Percentiles rank a stretch among this genome's conserved stretches.
Evolutionary conservation across 2,888 invertebrate genomes (phyloP).

Genomic region (Meiosimyza platycephala): DNA sequence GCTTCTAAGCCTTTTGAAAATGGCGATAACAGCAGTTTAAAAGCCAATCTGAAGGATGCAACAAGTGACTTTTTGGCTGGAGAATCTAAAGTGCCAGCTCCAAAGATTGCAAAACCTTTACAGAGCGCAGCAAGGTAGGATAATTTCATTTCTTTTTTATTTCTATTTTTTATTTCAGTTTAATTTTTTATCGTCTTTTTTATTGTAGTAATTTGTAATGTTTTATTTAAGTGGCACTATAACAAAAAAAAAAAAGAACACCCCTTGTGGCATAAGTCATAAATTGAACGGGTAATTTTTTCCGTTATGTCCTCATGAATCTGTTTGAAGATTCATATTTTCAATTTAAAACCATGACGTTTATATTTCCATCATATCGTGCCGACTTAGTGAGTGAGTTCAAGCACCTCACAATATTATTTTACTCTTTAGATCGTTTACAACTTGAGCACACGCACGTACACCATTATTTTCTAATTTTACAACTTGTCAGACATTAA

Average conservation of each 20-base stretch:
- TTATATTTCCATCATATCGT: background rate
- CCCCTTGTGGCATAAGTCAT: background rate
- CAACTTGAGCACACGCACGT: background rate
- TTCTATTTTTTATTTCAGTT: slow-evolving; percentile 23
- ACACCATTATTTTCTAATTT: slow-evolving; percentile 1
- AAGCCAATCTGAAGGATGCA: slow-evolving; percentile 59
- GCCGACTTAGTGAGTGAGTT: background rate
- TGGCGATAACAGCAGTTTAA: slow-evolving; percentile 48
- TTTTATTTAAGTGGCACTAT: background rate
- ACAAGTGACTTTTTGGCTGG: slow-evolving; percentile 61
- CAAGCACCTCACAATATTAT: slow-evolving; percentile 5
- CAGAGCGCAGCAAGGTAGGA: slow-evolving; percentile 49
- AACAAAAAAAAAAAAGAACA: background rate
- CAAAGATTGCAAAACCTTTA: slow-evolving; percentile 44
- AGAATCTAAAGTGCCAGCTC: slow-evolving; percentile 49
- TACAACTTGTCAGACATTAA: background rate
- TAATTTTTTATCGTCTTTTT: slow-evolving; percentile 4
- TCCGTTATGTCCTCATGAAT: background rate
- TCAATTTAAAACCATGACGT: background rate
- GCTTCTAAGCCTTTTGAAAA: slow-evolving; percentile 53
- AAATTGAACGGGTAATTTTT: background rate
- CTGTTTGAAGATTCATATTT: background rate
- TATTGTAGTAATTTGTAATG: background rate
- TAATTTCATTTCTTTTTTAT: slow-evolving; percentile 24
- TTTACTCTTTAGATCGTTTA: background rate